phyloP scores from a whole-genome alignment of 2,797 vertebrate genomes.

The Rhabdomys pumilio region DNA sequence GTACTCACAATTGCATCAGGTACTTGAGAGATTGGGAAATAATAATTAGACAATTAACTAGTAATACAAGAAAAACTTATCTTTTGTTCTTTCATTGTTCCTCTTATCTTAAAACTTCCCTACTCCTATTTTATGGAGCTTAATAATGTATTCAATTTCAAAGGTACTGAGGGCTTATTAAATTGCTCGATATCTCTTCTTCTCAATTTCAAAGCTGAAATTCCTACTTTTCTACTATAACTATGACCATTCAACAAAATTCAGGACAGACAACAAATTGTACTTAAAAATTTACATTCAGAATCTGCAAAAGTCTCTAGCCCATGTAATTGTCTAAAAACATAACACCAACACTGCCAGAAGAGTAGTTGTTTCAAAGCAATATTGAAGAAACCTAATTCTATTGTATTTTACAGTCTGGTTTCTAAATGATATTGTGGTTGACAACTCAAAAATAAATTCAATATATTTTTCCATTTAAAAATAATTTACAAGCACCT shows the following conservation, averaged over 20 bases:
- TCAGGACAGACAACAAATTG: not conserved
- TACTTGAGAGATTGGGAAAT: not conserved
- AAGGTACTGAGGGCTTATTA: not conserved
- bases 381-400: not conserved
- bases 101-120: not conserved
- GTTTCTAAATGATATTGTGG: not conserved
- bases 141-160: constrained; percentile 29
- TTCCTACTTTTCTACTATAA: constrained; percentile 17
- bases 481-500: not conserved
- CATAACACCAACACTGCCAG: not conserved
- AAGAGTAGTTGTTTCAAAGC: not conserved
- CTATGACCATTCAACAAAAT: constrained; percentile 13
- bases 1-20: not conserved
- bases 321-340: not conserved
- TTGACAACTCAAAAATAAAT: constrained; percentile 9
- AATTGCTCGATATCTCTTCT: not conserved
- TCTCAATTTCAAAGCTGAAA: constrained; percentile 18
- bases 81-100: not conserved
- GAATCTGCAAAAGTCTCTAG: not conserved
- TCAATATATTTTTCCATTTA: constrained; percentile 13
- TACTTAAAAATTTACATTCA: not conserved
- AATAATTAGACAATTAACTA: not conserved
- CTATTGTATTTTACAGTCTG: not conserved
- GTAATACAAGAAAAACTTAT: not conserved
- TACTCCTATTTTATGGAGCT: not conserved